Conservation (phyloP, 1,140 invertebrate species). For the Mercenaria mercenaria region DNA sequence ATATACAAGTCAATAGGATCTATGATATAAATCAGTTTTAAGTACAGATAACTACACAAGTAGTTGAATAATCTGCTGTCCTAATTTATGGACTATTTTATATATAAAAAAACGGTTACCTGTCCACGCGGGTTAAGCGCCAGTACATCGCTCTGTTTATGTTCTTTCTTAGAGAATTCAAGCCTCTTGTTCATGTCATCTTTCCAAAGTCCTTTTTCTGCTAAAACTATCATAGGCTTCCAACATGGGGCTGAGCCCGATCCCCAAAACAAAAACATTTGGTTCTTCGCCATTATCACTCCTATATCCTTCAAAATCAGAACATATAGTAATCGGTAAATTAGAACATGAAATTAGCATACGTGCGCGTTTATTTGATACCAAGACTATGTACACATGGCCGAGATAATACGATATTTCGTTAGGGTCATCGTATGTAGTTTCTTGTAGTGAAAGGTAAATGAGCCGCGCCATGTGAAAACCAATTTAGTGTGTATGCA, state of each 20-base stretch:
- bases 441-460: neutral
- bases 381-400: too few relatives aligned
- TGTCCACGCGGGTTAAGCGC: constrained; percentile 75
- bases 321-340: neutral
- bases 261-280: constrained; percentile 75
- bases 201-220: constrained; percentile 73
- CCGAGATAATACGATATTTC: neutral
- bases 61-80: too few relatives aligned
- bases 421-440: neutral
- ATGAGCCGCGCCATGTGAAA: too few relatives aligned
- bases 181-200: constrained; percentile 69
- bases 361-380: neutral
- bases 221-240: constrained; percentile 74
- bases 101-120: constrained; percentile 58
- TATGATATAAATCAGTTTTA: too few relatives aligned
- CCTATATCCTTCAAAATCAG: neutral
- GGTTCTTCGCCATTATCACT: neutral
- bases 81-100: neutral
- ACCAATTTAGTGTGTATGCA: too few relatives aligned
- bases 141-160: constrained; percentile 72
- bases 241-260: constrained; percentile 80
- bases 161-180: constrained; percentile 72
- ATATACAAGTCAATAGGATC: too few relatives aligned
- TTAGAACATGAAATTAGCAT: neutral
- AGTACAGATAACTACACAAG: too few relatives aligned